Percentiles rank a stretch among this genome's conserved stretches.
Evolutionary conservation across 2,888 invertebrate genomes (phyloP).

Genomic region (Chrysomela aeneicollis): DNA sequence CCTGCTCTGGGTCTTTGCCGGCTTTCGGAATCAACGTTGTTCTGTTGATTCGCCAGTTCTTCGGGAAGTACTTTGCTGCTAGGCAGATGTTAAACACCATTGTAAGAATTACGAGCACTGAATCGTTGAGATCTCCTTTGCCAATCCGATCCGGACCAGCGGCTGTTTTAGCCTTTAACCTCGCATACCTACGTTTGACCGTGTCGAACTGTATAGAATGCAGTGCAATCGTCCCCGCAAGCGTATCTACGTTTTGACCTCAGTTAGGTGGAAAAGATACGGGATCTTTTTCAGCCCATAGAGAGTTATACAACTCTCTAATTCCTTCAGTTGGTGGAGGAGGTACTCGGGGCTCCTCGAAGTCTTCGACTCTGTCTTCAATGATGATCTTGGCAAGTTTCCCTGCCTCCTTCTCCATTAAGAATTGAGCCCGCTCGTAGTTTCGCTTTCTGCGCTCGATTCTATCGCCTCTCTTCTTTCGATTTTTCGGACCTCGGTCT

Average conservation of each 20-base stretch:
- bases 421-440: background rate
- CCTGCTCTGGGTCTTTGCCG: background rate
- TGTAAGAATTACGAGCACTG: background rate
- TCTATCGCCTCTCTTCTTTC: background rate
- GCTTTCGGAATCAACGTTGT: constrained; percentile 6
- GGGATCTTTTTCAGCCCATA: background rate
- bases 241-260: background rate
- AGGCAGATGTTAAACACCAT: background rate
- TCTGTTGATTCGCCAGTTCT: background rate
- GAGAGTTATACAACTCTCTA: background rate
- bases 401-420: background rate
- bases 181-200: background rate
- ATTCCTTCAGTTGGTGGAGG: background rate
- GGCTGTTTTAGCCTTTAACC: background rate
- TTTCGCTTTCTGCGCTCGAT: background rate
- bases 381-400: background rate
- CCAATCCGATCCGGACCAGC: background rate
- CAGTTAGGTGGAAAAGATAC: background rate
- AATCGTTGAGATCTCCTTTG: background rate
- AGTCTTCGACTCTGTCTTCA: background rate
- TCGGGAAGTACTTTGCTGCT: background rate
- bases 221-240: background rate
- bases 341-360: background rate
- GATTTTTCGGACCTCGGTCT: background rate
- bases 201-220: background rate